Conservation (phyloP, 2,113 vertebrate species). For the Sula dactylatra region DNA sequence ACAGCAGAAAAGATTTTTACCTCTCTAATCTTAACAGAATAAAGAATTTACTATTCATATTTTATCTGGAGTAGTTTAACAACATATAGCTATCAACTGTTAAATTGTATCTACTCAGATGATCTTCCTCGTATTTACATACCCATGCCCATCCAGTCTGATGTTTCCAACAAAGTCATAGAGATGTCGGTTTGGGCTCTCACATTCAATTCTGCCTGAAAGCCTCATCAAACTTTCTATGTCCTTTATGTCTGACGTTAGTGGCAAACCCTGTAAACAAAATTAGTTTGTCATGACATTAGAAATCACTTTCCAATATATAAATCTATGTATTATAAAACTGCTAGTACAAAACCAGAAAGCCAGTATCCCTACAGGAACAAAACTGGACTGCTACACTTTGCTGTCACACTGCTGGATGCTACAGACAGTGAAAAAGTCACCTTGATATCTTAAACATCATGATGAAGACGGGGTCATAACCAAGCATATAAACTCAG, state of each 20-base stretch:
- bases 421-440: neutral
- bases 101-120: neutral
- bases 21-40: neutral
- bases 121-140: conserved; percentile 26
- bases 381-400: neutral
- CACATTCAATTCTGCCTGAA: conserved; percentile 93
- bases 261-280: conserved; percentile 84
- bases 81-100: neutral
- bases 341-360: neutral
- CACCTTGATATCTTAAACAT: neutral
- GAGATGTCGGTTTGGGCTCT: conserved; percentile 95
- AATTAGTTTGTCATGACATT: neutral
- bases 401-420: neutral
- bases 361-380: neutral
- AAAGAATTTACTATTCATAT: neutral
- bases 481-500: neutral
- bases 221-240: conserved; percentile 88
- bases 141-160: conserved; percentile 90
- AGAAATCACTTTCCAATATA: neutral
- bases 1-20: neutral
- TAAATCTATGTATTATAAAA: neutral
- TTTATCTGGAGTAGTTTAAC: neutral
- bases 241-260: conserved; percentile 91
- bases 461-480: neutral
- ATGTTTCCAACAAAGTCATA: conserved; percentile 99